Conservation (phyloP, 2,113 vertebrate species). For the Myotis davidii region DNA sequence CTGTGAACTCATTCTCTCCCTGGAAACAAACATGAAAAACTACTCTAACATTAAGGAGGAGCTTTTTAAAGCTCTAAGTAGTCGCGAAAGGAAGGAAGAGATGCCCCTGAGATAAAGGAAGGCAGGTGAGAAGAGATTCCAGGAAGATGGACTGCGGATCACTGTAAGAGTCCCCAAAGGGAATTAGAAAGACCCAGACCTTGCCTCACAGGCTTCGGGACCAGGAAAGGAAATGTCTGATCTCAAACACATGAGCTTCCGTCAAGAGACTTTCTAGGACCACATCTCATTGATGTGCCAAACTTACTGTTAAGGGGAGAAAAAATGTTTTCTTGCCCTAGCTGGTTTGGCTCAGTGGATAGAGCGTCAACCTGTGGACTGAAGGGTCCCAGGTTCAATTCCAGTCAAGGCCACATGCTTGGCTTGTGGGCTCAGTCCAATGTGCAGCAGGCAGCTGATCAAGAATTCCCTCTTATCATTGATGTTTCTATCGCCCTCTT, state of each 20-base stretch:
- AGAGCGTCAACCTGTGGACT: no score
- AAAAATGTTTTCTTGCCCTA: neutral
- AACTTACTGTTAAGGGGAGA: neutral
- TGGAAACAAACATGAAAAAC: slow-evolving; percentile 7
- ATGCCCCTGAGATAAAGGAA: neutral
- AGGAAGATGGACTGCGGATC: neutral
- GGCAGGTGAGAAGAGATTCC: neutral
- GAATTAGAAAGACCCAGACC: neutral
- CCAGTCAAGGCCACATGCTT: no score
- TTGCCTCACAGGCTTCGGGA: neutral
- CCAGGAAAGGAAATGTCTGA: neutral
- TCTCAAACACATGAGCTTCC: neutral
- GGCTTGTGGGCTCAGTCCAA: no score
- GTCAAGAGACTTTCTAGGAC: neutral
- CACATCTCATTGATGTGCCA: neutral
- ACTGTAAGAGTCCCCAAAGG: neutral
- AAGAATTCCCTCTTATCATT: no score
- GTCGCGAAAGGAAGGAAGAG: neutral
- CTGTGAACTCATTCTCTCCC: neutral
- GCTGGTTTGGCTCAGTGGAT: no score
- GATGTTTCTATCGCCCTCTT: no score
- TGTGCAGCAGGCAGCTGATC: no score
- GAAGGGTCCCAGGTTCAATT: no score
- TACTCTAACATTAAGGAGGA: neutral
- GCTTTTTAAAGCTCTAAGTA: neutral